Conservation (phyloP, 1,140 invertebrate species). For the Calycopis cecrops region DNA sequence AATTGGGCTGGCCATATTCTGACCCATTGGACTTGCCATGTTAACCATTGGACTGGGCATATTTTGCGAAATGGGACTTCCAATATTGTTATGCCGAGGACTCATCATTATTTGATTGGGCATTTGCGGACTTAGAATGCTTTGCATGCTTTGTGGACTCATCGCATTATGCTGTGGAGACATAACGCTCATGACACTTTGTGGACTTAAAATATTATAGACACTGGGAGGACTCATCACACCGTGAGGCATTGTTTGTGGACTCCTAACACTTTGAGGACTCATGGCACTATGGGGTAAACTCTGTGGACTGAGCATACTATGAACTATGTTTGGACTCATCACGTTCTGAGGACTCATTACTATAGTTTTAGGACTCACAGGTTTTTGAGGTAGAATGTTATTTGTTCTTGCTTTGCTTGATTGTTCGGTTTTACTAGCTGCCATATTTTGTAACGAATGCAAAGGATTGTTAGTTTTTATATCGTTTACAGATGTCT, state of each 20-base stretch:
- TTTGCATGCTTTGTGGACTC: constrained; percentile 67
- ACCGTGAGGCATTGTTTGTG: constrained; percentile 58
- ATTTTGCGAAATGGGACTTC: constrained; percentile 62
- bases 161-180: constrained; percentile 67
- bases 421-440: constrained; percentile 53
- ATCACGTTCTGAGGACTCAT: constrained; percentile 54
- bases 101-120: constrained; percentile 66
- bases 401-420: constrained; percentile 55
- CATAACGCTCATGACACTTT: constrained; percentile 69
- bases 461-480: constrained; percentile 49
- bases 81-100: constrained; percentile 60
- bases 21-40: constrained; percentile 57
- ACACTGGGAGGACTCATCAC: constrained; percentile 66
- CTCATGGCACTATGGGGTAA: constrained; percentile 62
- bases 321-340: constrained; percentile 53
- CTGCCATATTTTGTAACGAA: constrained; percentile 61
- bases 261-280: constrained; percentile 65
- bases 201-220: constrained; percentile 68
- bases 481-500: constrained; percentile 34
- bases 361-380: constrained; percentile 56
- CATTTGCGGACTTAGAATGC: constrained; percentile 67
- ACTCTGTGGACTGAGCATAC: constrained; percentile 57
- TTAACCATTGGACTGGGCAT: constrained; percentile 61
- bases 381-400: constrained; percentile 52
- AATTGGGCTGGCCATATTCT: constrained; percentile 61